These are phyloP conservation scores for Aspidoscelis tigris DNA, from an alignment of 2,113 vertebrate genomes.

Conservation along the genomic window DNA sequence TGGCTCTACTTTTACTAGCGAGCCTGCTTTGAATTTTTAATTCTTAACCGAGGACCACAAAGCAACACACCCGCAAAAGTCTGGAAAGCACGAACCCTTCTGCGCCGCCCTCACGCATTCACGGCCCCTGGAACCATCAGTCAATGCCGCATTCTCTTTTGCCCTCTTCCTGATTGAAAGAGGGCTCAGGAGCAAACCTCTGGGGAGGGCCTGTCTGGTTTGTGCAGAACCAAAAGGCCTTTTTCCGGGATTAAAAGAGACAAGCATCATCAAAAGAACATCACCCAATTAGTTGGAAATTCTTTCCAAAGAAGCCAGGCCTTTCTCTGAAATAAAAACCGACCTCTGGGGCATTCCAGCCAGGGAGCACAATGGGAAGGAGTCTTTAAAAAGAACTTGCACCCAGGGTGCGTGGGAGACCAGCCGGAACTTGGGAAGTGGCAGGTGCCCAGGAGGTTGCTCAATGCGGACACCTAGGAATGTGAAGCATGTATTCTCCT, in stretches of 20 bases:
- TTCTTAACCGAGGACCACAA: neutral
- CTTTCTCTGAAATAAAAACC: constrained; percentile 48
- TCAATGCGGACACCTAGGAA: neutral
- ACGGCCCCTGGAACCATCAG: accelerated
- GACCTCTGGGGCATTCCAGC: constrained; percentile 34
- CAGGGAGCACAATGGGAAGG: constrained; percentile 1
- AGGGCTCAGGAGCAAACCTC: neutral
- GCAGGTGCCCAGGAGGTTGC: neutral
- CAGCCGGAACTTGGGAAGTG: neutral
- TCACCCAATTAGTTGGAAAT: constrained; percentile 33
- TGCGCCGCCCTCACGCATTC: neutral
- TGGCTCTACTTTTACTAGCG: neutral
- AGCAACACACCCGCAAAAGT: neutral
- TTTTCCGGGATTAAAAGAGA: constrained; percentile 2
- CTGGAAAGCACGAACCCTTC: neutral
- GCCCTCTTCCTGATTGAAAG: accelerated
- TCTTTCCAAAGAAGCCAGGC: constrained; percentile 33
- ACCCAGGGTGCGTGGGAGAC: neutral
- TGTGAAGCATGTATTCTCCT: neutral
- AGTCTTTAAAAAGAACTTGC: neutral
- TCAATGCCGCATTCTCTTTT: neutral
- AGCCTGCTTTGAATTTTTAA: accelerated
- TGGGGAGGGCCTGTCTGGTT: neutral
- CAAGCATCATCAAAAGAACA: neutral
- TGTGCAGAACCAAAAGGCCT: constrained; percentile 1